A percentile compares a stretch with the other conserved stretches of the same genome.
These are phyloP conservation scores for Ypsolopha scabrella DNA, from an alignment of 2,888 invertebrate species.

Conservation along the genomic window DNA sequence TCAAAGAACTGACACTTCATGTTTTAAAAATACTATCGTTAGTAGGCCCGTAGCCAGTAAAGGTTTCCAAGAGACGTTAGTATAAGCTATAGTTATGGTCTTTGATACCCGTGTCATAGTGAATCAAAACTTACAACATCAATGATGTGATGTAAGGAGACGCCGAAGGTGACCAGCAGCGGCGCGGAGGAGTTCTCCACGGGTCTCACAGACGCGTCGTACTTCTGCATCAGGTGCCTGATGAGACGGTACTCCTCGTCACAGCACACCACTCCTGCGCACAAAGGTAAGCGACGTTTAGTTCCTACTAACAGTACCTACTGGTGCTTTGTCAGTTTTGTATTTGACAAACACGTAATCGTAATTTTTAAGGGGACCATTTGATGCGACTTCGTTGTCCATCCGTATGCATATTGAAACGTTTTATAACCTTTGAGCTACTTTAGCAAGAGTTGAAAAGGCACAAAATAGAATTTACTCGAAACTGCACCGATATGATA, in stretches of 20 bases:
- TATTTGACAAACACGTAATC: too few species aligned
- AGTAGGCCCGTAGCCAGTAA: neutral
- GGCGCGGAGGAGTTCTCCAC: conserved; percentile 82
- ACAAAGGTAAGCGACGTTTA: conserved; percentile 1
- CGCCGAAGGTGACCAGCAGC: conserved; percentile 82
- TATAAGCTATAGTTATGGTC: neutral
- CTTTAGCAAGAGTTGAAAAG: too few species aligned
- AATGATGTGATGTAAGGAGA: conserved; percentile 86
- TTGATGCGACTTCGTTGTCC: too few species aligned
- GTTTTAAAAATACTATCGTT: neutral
- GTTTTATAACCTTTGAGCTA: too few species aligned
- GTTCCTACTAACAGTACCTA: neutral
- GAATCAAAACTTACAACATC: conserved; percentile 77
- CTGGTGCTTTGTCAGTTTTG: neutral
- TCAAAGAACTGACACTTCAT: neutral
- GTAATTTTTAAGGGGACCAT: too few species aligned
- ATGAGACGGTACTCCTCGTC: conserved; percentile 82
- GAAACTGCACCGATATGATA: too few species aligned
- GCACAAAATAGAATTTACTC: too few species aligned
- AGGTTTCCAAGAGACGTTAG: neutral
- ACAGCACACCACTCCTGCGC: conserved; percentile 38
- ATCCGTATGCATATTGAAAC: too few species aligned
- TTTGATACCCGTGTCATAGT: neutral
- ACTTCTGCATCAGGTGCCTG: conserved; percentile 78
- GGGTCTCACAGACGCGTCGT: conserved; percentile 83